Evolutionary conservation across 2,797 vertebrate genomes (phyloP).

Genomic region (Epinephelus awoara): DNA sequence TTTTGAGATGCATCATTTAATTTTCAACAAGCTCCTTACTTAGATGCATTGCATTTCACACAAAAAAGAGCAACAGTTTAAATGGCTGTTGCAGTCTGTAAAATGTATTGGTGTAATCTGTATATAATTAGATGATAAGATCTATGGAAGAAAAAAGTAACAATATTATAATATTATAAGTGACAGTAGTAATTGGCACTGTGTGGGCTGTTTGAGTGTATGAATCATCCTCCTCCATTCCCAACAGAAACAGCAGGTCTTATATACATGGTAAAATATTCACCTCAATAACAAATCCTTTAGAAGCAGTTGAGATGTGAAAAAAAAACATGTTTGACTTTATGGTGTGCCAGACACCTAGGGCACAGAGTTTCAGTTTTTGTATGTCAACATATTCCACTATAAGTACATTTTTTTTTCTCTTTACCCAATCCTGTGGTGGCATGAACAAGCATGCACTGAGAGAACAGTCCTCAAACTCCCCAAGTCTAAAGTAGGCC

Average conservation of each 20-base stretch:
- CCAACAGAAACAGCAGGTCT: constrained; percentile 9
- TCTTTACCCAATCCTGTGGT: no score
- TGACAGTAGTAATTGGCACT: neutral
- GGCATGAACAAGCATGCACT: no score
- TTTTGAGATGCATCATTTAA: neutral
- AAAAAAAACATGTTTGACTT: no score
- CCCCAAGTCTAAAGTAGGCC: no score
- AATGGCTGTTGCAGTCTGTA: neutral
- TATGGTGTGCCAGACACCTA: no score
- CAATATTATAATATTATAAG: neutral
- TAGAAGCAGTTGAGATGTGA: neutral
- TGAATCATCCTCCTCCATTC: constrained; percentile 21
- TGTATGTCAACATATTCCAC: no score
- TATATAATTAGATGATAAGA: constrained; percentile 14
- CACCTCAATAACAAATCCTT: constrained; percentile 2
- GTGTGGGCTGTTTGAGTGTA: constrained; percentile 3
- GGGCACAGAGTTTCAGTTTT: no score
- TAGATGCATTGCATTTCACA: neutral
- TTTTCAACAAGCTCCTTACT: neutral
- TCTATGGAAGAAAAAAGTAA: neutral
- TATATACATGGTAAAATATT: constrained; percentile 5
- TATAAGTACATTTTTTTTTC: no score
- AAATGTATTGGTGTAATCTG: neutral
- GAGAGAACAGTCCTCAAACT: no score
- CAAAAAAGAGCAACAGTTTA: neutral